Base-by-base conservation (phyloP, 2,113 vertebrate species). In the Hepsetus odoe region DNA sequence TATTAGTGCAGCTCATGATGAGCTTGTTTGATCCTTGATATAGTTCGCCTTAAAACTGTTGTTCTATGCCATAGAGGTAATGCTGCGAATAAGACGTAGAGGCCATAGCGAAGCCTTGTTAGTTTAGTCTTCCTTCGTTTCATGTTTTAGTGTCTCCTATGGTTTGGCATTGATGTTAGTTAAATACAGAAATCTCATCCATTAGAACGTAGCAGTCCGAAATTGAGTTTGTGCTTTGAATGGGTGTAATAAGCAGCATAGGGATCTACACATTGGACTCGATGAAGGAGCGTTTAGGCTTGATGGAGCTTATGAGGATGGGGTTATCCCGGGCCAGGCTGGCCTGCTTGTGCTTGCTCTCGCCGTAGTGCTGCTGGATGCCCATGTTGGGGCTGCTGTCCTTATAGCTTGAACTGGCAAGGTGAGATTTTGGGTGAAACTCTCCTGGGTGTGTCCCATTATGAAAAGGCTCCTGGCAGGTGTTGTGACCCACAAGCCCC, bases 241-340 rank as follows among this genome's bases (percentile, higher is more conserved):
- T 44, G 61, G 18, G 13, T 33, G 40, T 4, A 8, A 9, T n/a
- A 44, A 32, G 62, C 8, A 16, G 28, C 40, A 56, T 40, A 26
- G 8, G 26, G 26, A 32, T 69, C 95, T 87, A 99, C 32, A 99
- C 98, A 1, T 99, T 99, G 0, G 98, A 99, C 85, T 99, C 97
- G 79, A 99, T 95, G 88, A 98, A 98, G 0, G 97, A 97, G 59
- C 94, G 95, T 89, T 99, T 99, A 93, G 97, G 97, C 91, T 99
- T 99, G 22, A 95, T 90, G 7, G 94, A 86, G 1, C 92, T 83
- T 82, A 92, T 81, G 0, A 94, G 95, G 74, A 95, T 90, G 44
- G 92, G 96, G 82, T 90, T 81, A 51, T 98, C 97, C 67, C 89
- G 92, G 4, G 80, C 82, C 28, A 90, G 59, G 32, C 89, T 94